phyloP scores from a whole-genome alignment of 1,140 invertebrate genomes.

The Hypothenemus hampei region DNA sequence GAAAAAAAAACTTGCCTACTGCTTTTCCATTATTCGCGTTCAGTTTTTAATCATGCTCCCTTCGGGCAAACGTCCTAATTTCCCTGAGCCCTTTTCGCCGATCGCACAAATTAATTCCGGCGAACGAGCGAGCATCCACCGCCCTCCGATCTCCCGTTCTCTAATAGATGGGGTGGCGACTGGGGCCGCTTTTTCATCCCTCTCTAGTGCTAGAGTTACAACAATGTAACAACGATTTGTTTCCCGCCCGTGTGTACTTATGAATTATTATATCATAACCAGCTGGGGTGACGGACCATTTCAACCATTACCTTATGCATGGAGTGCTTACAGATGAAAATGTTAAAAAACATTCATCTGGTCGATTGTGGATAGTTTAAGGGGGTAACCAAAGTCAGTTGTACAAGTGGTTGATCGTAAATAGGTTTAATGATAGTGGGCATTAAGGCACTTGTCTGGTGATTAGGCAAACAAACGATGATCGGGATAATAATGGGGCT shows the following conservation, averaged over 20 bases:
- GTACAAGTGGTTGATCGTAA: slow-evolving; percentile 44
- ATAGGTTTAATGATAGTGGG: slow-evolving; percentile 41
- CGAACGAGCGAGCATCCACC: slow-evolving; percentile 25
- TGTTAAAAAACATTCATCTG: slow-evolving; percentile 20
- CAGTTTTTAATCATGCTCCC: slow-evolving; percentile 39
- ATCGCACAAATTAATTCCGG: slow-evolving; percentile 42
- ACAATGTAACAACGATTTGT: slow-evolving; percentile 27
- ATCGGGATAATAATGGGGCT: no score
- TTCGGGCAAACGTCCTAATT: slow-evolving; percentile 40
- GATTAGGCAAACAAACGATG: no score
- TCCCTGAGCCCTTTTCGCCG: slow-evolving; percentile 34
- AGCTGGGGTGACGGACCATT: slow-evolving; percentile 29
- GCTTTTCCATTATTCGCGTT: no score
- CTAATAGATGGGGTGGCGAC: slow-evolving; percentile 36
- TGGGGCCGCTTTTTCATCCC: neutral
- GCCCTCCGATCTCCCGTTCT: no score
- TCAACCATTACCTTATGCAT: neutral
- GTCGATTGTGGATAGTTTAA: slow-evolving; percentile 16
- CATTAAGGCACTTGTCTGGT: slow-evolving; percentile 29
- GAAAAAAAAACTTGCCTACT: no score
- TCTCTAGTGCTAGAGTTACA: slow-evolving; percentile 33
- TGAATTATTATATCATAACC: slow-evolving; percentile 48
- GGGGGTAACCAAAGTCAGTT: slow-evolving; percentile 43
- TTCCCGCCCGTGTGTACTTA: slow-evolving; percentile 39
- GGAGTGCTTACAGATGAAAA: neutral